Conservation (phyloP, 37 sponge, comb jelly and placozoan species). For the Tethya wilhelma region DNA sequence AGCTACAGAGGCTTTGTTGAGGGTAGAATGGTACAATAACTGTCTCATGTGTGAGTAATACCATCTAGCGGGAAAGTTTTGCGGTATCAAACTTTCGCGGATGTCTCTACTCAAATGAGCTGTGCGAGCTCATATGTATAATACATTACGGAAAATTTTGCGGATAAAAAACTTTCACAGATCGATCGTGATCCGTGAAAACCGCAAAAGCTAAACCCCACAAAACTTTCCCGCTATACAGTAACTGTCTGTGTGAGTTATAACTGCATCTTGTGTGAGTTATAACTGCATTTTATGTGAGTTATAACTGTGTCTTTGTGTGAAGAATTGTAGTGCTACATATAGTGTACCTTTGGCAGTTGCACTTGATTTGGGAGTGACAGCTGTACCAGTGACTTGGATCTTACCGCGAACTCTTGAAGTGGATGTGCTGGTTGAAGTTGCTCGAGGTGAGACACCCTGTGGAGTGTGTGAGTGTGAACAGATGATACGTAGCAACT, state of each 20-base stretch:
- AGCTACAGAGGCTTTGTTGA: slow-evolving; percentile 1
- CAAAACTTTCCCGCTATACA: too few species aligned
- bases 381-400: slow-evolving; percentile 27
- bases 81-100: not conserved
- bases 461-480: too few species aligned
- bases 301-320: too few species aligned
- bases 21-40: not conserved
- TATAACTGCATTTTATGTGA: too few species aligned
- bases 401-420: not conserved
- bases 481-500: not conserved
- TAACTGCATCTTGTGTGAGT: too few species aligned
- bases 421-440: not conserved
- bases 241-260: too few species aligned
- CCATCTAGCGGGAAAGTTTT: not conserved
- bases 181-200: too few species aligned
- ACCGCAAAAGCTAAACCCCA: too few species aligned
- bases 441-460: not conserved
- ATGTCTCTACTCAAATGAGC: not conserved
- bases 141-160: too few species aligned
- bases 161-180: too few species aligned
- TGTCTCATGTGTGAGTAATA: not conserved
- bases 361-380: slow-evolving; percentile 5
- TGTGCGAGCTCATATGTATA: too few species aligned
- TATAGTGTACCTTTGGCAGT: not conserved
- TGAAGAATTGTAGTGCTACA: not conserved